Evolutionary conservation across 1,140 invertebrate species (phyloP).

Genomic region (Asobara japonica): DNA sequence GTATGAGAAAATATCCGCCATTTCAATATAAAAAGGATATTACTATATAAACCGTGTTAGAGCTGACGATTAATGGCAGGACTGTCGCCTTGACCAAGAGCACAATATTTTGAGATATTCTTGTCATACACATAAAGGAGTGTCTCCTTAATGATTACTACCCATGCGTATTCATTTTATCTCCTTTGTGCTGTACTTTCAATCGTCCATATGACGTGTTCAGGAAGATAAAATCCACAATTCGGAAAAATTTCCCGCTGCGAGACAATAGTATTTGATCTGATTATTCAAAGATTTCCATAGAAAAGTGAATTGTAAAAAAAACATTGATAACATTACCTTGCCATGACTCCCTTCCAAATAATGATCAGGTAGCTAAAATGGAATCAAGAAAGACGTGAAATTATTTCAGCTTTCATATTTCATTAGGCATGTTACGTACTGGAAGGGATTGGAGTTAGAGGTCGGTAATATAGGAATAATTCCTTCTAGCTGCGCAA

Average conservation of each 20-base stretch:
- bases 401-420: neutral
- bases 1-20: too few relatives aligned
- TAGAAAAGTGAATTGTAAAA: too few relatives aligned
- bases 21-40: too few relatives aligned
- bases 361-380: neutral
- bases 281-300: neutral
- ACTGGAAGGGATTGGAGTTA: too few relatives aligned
- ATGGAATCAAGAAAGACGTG: neutral
- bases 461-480: too few relatives aligned
- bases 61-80: neutral
- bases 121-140: neutral
- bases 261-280: neutral
- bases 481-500: too few relatives aligned
- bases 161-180: neutral
- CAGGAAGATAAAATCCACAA: neutral
- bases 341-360: neutral
- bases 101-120: neutral
- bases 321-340: neutral
- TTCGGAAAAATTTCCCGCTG: neutral
- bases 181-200: neutral
- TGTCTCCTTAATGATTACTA: neutral
- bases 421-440: neutral
- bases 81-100: neutral
- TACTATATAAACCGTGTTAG: neutral
- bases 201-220: neutral